A percentile compares a stretch with the other conserved stretches of the same genome.
Conservation (phyloP, 2,888 invertebrate species). For the Kryphioiulus occultus region DNA sequence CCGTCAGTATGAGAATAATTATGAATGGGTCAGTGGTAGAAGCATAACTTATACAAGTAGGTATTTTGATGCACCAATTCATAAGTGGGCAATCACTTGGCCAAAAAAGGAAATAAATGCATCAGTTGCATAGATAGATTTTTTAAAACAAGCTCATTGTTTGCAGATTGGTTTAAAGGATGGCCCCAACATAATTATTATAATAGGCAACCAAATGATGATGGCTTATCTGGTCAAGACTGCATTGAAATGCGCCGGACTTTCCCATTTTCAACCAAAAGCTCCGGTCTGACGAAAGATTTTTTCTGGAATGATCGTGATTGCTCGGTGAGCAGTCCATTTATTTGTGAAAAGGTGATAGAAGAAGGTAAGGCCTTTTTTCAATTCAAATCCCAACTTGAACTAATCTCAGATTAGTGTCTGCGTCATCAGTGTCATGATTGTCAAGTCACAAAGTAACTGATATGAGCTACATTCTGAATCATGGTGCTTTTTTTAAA, state of each 20-base stretch:
- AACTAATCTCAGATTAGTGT: neutral
- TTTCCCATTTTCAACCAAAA: conserved; percentile 69
- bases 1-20: conserved; percentile 77
- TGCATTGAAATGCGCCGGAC: conserved; percentile 78
- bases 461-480: too few species aligned
- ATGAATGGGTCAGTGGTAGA: conserved; percentile 79
- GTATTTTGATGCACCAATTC: conserved; percentile 60
- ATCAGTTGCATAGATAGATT: neutral
- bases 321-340: conserved; percentile 76
- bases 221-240: conserved; percentile 80
- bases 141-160: neutral
- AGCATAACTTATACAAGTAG: conserved; percentile 79
- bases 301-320: conserved; percentile 86
- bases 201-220: conserved; percentile 80
- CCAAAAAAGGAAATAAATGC: neutral
- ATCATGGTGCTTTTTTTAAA: too few species aligned
- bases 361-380: conserved; percentile 68
- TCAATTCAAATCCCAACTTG: neutral
- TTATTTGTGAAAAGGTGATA: conserved; percentile 76
- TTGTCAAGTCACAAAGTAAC: too few species aligned
- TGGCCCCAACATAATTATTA: conserved; percentile 75
- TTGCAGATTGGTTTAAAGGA: conserved; percentile 82
- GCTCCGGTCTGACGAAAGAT: conserved; percentile 64
- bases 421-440: too few species aligned
- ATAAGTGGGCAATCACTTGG: neutral